Base-by-base conservation (phyloP, 2,797 vertebrate genomes). In the Falco rusticolus region DNA sequence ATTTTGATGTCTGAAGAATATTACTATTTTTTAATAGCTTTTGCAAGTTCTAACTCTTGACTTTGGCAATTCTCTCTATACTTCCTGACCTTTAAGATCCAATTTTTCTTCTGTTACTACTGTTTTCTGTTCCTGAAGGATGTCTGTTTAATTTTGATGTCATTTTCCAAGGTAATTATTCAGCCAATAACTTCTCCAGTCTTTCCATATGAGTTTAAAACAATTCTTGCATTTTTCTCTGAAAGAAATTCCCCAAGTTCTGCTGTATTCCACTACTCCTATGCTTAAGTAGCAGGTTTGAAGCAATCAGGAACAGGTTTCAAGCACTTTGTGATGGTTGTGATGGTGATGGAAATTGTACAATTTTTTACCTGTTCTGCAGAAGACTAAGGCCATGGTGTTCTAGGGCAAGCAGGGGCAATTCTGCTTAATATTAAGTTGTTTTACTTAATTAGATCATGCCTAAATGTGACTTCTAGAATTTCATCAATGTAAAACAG, bases 1-100 rank as follows among this genome's bases (percentile, higher is more conserved):
- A 76, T 92, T 91, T 92, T 94, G 89, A 77, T 74, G 63, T 64
- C 64, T 92, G 86, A 87, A 92, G 63, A 94, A 76, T 87, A 85
- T 77, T 63, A 69, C 53, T 92, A 22, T 0, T 84, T 93, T 94
- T 83, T 63, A 93, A 83, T 57, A 92, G 75, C 51, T 91, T 94
- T 87, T 95, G 26, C 45, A 87, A 87, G 64, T 77, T 84, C 50
- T 53, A 66, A 17, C 25, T 83, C 77, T 89, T 76, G 50, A 66
- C 65, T 91, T 70, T 33, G 66, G 90, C 89, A 93, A 21, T 72
- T 87, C 33, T 87, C 10, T 41, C 37, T 89, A 10, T 83, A 25
- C 10, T 77, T 92, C 18, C 34, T 89, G 80, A 94, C 63, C 54
- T 96, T 92, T 89, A 77, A 74, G 68, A 70, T 77, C 11, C 5